Evolutionary conservation across 2,113 vertebrate species (phyloP), one percentile per base, ranked within the genome.

Genomic region (Penelope pileata): DNA sequence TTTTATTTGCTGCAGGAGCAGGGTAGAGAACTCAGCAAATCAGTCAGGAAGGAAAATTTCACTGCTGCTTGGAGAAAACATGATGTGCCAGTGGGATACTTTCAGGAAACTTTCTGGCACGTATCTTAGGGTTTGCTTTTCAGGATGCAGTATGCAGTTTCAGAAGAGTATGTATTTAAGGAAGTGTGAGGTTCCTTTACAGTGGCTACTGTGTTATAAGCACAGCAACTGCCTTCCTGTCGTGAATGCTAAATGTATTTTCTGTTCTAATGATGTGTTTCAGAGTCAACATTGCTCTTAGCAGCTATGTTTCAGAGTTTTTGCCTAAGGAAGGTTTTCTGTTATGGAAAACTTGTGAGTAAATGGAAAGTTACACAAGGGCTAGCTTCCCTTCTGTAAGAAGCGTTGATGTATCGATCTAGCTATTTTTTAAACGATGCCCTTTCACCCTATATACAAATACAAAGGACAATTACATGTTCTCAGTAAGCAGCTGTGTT

Each of bases 211-310:
- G 42, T 86, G 64, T 78, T 90, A 19, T 11, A 23, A 64, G 83
- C 0, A 0, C 40, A 70, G 58, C 36, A 79, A 69, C 63, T 84
- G 86, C 64, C 85, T 91, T 77, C 56, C 43, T 68, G 66, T 72
- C 77, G 32, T 56, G 68, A 77, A 23, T 93, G 34, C 59, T 90
- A 78, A 86, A 90, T 74, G 59, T 67, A 62, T 93, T 88, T 90
- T 84, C 69, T 91, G 50, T 87, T 94, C 72, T 88, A 19, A 6
- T 83, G 7, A 48, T 75, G 48, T 62, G 7, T 89, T 91, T 90
- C 68, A 81, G 54, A 82, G 48, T 56, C 85, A 69, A 51, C 62
- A 22, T 60, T 86, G 47, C 60, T 81, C 63, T 90, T 83, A 91
- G 42, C 62, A 85, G 74, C 64, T 74, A 1, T 1, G 0, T 75